Conservation (phyloP, 2,888 invertebrate genomes). For the Strigamia maritima region DNA sequence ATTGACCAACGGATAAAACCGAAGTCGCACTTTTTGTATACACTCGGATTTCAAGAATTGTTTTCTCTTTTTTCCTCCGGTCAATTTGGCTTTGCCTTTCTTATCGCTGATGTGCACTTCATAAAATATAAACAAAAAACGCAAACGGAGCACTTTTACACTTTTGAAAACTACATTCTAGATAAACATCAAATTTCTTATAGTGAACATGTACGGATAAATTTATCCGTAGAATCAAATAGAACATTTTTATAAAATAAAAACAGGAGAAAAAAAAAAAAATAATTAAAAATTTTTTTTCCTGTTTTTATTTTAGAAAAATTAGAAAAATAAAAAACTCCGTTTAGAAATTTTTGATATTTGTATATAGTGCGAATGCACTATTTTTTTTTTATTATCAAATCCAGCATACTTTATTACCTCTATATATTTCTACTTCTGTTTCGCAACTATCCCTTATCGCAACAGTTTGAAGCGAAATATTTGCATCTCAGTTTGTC, state of each 20-base stretch:
- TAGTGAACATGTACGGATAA: not conserved
- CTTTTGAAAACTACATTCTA: not conserved
- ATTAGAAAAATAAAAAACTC: too few relatives aligned
- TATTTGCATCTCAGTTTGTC: conserved; percentile 23
- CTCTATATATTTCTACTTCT: not conserved
- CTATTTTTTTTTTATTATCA: not conserved
- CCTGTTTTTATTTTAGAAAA: too few relatives aligned
- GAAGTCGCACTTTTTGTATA: conserved; percentile 7
- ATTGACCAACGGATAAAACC: conserved; percentile 8
- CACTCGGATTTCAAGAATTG: conserved; percentile 11
- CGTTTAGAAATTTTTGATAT: too few relatives aligned
- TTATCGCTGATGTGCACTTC: not conserved
- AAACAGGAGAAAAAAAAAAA: not conserved
- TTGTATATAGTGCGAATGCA: not conserved
- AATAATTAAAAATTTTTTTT: not conserved
- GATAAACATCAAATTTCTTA: not conserved
- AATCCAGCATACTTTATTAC: not conserved
- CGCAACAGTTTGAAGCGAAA: not conserved
- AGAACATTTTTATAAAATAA: not conserved
- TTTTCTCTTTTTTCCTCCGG: not conserved
- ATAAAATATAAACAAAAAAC: conserved; percentile 8
- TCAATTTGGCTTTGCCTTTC: not conserved
- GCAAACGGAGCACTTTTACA: not conserved
- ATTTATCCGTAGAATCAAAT: not conserved
- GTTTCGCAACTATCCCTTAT: not conserved